Evolutionary conservation across 2,113 vertebrate genomes (phyloP).

Genomic region (Gila orcuttii): DNA sequence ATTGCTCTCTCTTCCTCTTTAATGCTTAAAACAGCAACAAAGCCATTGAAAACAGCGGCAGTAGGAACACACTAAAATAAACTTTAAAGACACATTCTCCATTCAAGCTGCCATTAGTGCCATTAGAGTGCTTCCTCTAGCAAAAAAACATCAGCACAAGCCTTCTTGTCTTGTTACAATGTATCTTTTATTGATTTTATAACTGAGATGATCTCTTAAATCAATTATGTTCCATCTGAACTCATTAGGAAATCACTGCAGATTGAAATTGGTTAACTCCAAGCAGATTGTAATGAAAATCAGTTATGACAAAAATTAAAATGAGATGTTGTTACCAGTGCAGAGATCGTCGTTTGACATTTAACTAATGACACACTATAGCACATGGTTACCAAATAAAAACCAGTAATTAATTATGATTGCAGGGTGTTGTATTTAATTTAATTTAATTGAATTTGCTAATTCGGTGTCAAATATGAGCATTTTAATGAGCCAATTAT

Average conservation of each 20-base stretch:
- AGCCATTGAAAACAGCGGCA: not conserved
- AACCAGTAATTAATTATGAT: not conserved
- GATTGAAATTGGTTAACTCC: not conserved
- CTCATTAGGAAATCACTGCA: not conserved
- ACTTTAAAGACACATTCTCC: not conserved
- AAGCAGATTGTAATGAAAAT: not conserved
- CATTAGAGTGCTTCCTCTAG: not conserved
- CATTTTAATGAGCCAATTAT: not conserved
- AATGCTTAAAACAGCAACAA: not conserved
- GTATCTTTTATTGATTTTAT: not conserved
- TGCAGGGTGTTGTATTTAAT: not conserved
- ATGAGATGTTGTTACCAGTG: not conserved
- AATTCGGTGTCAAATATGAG: not conserved
- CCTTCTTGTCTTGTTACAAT: not conserved
- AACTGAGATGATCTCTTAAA: not conserved
- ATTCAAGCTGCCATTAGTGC: conserved; percentile 24
- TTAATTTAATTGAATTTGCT: not conserved
- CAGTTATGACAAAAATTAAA: not conserved
- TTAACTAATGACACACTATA: not conserved
- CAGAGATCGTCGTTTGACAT: not conserved
- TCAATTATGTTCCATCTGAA: not conserved
- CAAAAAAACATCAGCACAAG: conserved; percentile 10
- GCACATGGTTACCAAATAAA: not conserved
- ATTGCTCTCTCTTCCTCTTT: not conserved
- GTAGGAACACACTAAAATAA: conserved; percentile 29